Evolutionary conservation across 2,888 invertebrate genomes (phyloP), one percentile per base, ranked within the genome.

Genomic region (Zeuzera pyrina): DNA sequence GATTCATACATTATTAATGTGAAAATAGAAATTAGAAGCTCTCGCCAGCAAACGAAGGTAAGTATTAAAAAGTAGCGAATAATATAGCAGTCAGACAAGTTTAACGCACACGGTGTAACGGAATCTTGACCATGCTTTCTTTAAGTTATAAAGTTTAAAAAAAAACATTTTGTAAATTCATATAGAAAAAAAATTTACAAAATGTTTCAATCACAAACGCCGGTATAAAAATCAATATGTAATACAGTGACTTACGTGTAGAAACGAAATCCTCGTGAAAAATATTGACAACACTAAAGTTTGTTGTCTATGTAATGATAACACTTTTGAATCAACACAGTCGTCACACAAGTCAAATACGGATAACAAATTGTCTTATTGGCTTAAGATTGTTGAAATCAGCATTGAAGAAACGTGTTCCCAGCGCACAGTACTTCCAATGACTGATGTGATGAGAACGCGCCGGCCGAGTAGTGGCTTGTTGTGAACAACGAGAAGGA

Each of bases 41-140:
- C 33, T 35, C 38, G 30, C 31, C 33, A 22, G 12, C 31, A 24
- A 29, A 33, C 31, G 31, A 29, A 33, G 22, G 30, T 12, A 25
- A 31, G 28, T 28, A 36, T 35, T 33, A 26, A 32, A 36, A 27
- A 34, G 27, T 36, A 30, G 36, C 30, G 29, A 24, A 36, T 39
- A 41, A 46, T 46, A 42, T 41, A 52, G 52, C 47, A 55, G 68
- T 57, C 61, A 62, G 56, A 60, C 71, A 49, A 66, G 71, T 74
- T 74, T 59, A 65, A 72, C 65, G 61, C 65, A 62, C 54, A 65
- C 48, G 57, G 57, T 61, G 53, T 76, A 74, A 76, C 76, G 76
- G 74, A 69, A 70, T 67, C 39, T 43, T 45, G 52, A 51, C 59
- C 61, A 58, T 61, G 66, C 60, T 67, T 67, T 67, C 65, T 50